A percentile compares a stretch with the other conserved stretches of the same genome.
Evolutionary conservation across 2,113 vertebrate genomes (phyloP).

Genomic region (Sphaerodactylus townsendi): DNA sequence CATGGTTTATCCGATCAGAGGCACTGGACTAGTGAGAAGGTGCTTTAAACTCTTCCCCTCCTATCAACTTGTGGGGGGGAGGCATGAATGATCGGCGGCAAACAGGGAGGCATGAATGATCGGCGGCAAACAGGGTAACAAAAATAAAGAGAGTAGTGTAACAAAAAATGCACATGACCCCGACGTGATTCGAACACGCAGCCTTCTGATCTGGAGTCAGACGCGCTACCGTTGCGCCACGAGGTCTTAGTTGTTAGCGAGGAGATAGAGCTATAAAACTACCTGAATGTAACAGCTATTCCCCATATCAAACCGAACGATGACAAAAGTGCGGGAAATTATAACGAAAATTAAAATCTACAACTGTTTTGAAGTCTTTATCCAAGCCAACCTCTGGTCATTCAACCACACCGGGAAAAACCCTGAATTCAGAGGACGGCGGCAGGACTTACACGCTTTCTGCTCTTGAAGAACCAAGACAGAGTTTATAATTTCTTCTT

Average conservation of each 20-base stretch:
- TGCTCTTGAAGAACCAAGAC: background rate
- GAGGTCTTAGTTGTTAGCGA: slow-evolving; percentile 47
- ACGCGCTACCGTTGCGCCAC: slow-evolving; percentile 82
- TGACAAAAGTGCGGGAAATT: background rate
- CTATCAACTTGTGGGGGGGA: too few species aligned
- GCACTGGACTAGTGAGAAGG: too few species aligned
- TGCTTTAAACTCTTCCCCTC: too few species aligned
- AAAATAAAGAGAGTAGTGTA: too few species aligned
- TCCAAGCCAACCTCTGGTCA: background rate
- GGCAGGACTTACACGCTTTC: background rate
- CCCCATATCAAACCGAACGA: too few species aligned
- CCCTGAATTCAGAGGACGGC: background rate
- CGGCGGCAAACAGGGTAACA: too few species aligned
- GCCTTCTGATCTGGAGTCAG: slow-evolving; percentile 82
- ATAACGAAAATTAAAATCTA: background rate
- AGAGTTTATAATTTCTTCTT: background rate
- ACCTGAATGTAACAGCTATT: accelerated
- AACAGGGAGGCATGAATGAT: too few species aligned
- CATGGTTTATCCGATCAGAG: too few species aligned
- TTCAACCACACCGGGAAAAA: background rate
- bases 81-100: too few species aligned
- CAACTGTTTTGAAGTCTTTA: background rate
- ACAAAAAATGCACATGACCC: slow-evolving; percentile 12
- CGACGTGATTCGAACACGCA: slow-evolving; percentile 82
- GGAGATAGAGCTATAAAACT: accelerated